A percentile compares a stretch with the other conserved stretches of the same genome.
Evolutionary conservation across 92 coral and sea anemone species (phyloP).

Genomic region (Palythoa grandis): DNA sequence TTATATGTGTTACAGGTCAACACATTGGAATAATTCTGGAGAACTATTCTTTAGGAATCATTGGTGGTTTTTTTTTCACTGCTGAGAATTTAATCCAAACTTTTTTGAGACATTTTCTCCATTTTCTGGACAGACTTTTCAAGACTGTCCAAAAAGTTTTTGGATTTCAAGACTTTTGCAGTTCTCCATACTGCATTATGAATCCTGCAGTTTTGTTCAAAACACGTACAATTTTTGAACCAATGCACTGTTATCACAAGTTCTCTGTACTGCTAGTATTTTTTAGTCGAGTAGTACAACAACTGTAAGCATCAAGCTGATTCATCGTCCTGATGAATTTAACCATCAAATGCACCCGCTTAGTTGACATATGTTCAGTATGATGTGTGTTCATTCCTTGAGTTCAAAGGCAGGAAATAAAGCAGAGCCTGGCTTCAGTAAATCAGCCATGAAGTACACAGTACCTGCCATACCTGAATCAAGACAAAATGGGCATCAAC

Average conservation of each 20-base stretch:
- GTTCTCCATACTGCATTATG: too few relatives aligned
- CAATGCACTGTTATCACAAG: background rate
- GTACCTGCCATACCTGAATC: slow-evolving; percentile 96
- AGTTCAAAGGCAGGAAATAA: slow-evolving; percentile 94
- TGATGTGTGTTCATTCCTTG: slow-evolving; percentile 15
- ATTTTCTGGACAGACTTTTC: too few relatives aligned
- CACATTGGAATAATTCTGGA: too few relatives aligned
- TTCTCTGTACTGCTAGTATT: background rate
- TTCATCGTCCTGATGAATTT: background rate
- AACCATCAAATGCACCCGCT: background rate
- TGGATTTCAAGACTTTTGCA: too few relatives aligned
- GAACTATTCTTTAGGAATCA: too few relatives aligned
- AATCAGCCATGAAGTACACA: slow-evolving; percentile 88
- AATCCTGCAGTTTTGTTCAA: too few relatives aligned
- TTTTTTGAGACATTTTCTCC: too few relatives aligned
- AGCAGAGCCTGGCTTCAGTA: slow-evolving; percentile 76
- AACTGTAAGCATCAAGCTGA: background rate
- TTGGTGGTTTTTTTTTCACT: too few relatives aligned
- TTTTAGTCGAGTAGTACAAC: background rate
- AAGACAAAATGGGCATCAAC: background rate
- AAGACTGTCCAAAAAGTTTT: too few relatives aligned
- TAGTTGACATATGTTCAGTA: background rate
- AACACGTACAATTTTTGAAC: too few relatives aligned
- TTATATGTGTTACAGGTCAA: too few relatives aligned
- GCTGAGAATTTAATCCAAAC: too few relatives aligned